These are phyloP conservation scores for Potamarius usumacintae DNA, from an alignment of 2,113 vertebrate species.

Conservation along the genomic window DNA sequence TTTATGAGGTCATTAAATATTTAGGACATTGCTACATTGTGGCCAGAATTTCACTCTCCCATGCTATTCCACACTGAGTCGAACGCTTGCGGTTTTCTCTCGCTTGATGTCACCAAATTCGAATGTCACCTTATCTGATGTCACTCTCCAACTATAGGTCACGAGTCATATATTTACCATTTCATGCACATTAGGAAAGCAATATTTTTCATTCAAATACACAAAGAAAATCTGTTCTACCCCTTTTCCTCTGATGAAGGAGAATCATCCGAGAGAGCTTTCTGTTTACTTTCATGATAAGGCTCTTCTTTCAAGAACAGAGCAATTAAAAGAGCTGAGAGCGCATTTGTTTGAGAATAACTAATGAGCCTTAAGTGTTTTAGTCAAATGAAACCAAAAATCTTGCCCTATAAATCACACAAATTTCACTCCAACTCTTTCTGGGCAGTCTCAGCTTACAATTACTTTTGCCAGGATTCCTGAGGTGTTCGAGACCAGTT, in stretches of 20 bases:
- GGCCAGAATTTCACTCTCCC: slow-evolving; percentile 40
- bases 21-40: slow-evolving; percentile 42
- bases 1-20: slow-evolving; percentile 53
- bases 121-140: slow-evolving; percentile 28
- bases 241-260: background rate
- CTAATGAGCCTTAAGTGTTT: background rate
- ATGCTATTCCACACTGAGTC: slow-evolving; percentile 21
- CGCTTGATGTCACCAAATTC: slow-evolving; percentile 37
- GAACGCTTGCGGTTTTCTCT: slow-evolving; percentile 32
- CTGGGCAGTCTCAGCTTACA: slow-evolving; percentile 1
- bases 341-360: background rate
- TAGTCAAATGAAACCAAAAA: background rate
- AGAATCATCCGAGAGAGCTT: slow-evolving; percentile 12
- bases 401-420: background rate
- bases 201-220: background rate
- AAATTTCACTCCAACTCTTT: slow-evolving; percentile 1
- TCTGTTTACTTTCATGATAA: slow-evolving; percentile 9
- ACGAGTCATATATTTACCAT: slow-evolving; percentile 26
- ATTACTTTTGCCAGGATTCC: background rate
- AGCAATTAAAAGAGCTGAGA: background rate
- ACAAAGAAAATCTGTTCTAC: slow-evolving; percentile 9
- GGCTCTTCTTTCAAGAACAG: background rate
- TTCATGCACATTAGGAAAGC: slow-evolving; percentile 12
- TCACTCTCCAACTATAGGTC: background rate
- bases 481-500: background rate